phyloP scores from a whole-genome alignment of 2,888 invertebrate species.

The Ophion costatus region DNA sequence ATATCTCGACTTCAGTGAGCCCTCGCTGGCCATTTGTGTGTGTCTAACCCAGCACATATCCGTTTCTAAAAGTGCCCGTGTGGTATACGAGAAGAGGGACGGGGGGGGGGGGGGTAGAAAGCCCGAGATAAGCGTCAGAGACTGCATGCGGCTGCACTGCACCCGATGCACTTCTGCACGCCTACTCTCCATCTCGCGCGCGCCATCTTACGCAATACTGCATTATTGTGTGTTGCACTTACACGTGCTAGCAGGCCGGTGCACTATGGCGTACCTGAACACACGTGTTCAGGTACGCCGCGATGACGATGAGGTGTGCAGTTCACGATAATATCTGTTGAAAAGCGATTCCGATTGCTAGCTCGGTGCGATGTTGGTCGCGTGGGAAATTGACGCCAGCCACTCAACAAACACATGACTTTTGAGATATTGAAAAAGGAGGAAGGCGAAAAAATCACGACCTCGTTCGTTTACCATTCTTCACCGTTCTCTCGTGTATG shows the following conservation, averaged over 20 bases:
- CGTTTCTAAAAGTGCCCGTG: conserved; percentile 33
- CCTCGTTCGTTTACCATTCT: conserved; percentile 55
- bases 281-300: conserved; percentile 8
- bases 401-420: conserved; percentile 42
- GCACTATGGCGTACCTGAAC: conserved; percentile 9
- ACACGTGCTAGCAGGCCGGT: conserved; percentile 4
- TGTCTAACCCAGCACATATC: conserved; percentile 41
- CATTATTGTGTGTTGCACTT: conserved; percentile 48
- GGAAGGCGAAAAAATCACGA: conserved; percentile 46
- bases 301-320: conserved; percentile 39
- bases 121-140: conserved; percentile 47
- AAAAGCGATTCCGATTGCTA: conserved; percentile 64
- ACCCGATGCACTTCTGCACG: conserved; percentile 54
- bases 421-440: conserved; percentile 12
- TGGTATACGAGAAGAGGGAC: conserved; percentile 3
- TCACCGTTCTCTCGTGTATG: conserved; percentile 37
- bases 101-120: conserved; percentile 29
- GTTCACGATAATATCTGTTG: conserved; percentile 56
- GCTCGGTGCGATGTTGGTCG: conserved; percentile 57
- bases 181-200: conserved; percentile 58
- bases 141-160: conserved; percentile 33
- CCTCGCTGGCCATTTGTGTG: neutral
- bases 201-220: conserved; percentile 62
- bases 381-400: conserved; percentile 67
- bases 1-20: neutral